Conservation (phyloP, 2,888 invertebrate species). For the Catocala fraxini region DNA sequence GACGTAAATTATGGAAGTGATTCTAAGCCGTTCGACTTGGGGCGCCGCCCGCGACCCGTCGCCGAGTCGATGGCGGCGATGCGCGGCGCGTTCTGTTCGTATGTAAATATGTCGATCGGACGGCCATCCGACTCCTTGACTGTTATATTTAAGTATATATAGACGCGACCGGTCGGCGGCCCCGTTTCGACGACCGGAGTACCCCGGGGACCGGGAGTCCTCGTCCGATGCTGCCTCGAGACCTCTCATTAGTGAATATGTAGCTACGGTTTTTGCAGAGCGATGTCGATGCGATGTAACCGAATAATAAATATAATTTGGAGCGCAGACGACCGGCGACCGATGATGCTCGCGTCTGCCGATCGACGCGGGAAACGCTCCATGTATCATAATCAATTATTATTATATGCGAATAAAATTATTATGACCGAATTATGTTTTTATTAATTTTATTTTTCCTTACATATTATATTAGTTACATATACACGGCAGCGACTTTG, state of each 20-base stretch:
- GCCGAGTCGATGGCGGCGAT: conserved; percentile 53
- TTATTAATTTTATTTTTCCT: conserved; percentile 45
- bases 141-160: conserved; percentile 84
- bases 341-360: conserved; percentile 63
- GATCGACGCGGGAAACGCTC: conserved; percentile 72
- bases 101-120: conserved; percentile 82
- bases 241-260: conserved; percentile 86
- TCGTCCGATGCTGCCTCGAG: conserved; percentile 80
- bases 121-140: conserved; percentile 80
- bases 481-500: too few relatives aligned
- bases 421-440: conserved; percentile 75
- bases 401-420: conserved; percentile 87
- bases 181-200: conserved; percentile 64
- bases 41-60: conserved; percentile 50
- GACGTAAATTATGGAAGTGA: conserved; percentile 86
- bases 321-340: conserved; percentile 68
- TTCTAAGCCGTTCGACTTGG: conserved; percentile 75
- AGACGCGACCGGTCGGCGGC: conserved; percentile 77
- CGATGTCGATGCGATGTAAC: conserved; percentile 83
- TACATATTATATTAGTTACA: background rate
- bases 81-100: conserved; percentile 74
- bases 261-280: conserved; percentile 81
- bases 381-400: conserved; percentile 88
- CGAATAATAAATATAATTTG: conserved; percentile 83
- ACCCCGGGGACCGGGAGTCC: conserved; percentile 70